phyloP scores from a whole-genome alignment of 2,113 vertebrate genomes.

The Urocitellus parryii region DNA sequence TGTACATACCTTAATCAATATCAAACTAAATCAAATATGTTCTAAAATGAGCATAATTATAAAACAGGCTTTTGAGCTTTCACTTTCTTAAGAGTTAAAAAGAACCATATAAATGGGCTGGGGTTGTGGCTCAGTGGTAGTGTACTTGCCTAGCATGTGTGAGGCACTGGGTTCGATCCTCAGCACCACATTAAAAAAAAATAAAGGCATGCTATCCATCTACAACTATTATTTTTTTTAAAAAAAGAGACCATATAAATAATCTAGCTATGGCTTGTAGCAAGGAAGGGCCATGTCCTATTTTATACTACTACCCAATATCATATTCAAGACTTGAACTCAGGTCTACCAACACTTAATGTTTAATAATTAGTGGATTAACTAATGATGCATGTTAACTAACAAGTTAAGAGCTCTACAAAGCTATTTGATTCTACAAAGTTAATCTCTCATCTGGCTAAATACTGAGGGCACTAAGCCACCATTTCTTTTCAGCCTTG shows the following conservation, averaged over 20 bases:
- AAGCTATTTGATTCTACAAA: background rate
- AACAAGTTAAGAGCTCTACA: background rate
- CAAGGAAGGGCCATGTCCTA: background rate
- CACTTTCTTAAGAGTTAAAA: background rate
- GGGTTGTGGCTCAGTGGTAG: too few species aligned
- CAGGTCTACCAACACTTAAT: background rate
- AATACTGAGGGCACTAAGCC: background rate
- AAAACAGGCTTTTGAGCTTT: constrained; percentile 13
- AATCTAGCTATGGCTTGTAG: background rate
- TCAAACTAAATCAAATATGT: background rate
- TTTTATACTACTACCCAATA: background rate
- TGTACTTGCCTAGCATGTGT: too few species aligned
- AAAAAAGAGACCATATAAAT: background rate
- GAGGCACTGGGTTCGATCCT: too few species aligned
- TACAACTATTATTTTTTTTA: too few species aligned
- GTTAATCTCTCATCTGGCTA: background rate
- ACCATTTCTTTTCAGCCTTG: background rate
- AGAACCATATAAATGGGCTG: background rate
- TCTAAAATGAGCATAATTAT: background rate
- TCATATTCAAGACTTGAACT: background rate
- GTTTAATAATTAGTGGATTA: background rate
- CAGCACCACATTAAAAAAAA: too few species aligned
- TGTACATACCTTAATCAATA: background rate
- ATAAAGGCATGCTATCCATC: too few species aligned
- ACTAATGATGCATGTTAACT: background rate